Evolutionary conservation across 2,888 invertebrate species (phyloP), one percentile per base, ranked within the genome.

Genomic region (Melinaea menophilus): DNA sequence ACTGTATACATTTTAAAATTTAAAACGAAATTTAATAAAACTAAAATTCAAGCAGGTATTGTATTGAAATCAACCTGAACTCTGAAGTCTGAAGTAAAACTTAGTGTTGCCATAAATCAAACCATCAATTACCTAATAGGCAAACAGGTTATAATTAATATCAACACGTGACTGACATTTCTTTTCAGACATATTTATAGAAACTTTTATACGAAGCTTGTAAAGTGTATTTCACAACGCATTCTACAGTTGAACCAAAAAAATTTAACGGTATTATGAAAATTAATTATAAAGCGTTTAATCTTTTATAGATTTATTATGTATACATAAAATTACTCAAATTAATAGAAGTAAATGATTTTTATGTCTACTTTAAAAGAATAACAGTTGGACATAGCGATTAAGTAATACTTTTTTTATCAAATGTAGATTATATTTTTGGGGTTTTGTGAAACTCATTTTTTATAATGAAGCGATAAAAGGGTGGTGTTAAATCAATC

Each of bases 1-100:
- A 96, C 94, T 81, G 96, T 96, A 92, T 96, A 96, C 96, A 96
- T 96, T 86, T 86, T 89, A 85, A 77, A 86, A 83, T 85, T 86
- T 86, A 76, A 77, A 78, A 71, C 66, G 66, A 60, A 75, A 78
- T 81, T 82, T 86, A 84, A 83, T 80, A 81, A 82, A 83, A 77
- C 78, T 76, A 81, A 84, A 85, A 82, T 72, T 79, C 78, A 76
- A 82, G 81, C 78, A 48, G 56, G 47, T 55, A 61, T 77, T 76
- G 74, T 75, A 80, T 78, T 80, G 79, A 61, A 58, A 62, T 62
- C 58, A 58, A 65, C 41, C 63, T 65, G 65, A 64, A 61, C 47
- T 64, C 37, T 62, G 57, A 57, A 59, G 61, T 47, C 47, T 55
- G 61, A 63, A 64, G 60, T 62, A 58, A 55, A 51, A 47, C 48